Percentiles rank a stretch among this genome's conserved stretches.
phyloP scores from a whole-genome alignment of 2,113 vertebrate species.

The Triplophysa siluroides region DNA sequence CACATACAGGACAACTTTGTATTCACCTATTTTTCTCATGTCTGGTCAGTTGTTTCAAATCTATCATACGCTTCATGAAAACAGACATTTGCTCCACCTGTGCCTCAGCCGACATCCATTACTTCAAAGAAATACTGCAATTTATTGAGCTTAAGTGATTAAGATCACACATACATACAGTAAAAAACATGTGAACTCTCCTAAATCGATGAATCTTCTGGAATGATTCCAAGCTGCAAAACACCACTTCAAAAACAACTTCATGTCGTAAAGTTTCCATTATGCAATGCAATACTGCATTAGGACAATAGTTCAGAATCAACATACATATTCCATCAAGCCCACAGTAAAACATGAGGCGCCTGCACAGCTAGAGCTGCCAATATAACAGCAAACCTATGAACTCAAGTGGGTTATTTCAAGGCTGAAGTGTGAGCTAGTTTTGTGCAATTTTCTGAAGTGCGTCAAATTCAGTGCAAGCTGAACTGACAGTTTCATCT shows the following conservation, averaged over 20 bases:
- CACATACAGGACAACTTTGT: conserved; percentile 61
- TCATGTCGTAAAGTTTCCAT: conserved; percentile 1
- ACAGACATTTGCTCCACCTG: conserved; percentile 28
- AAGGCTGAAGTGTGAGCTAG: conserved; percentile 7
- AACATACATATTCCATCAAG: conserved; percentile 2
- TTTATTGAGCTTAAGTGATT: conserved; percentile 34
- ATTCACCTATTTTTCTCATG: conserved; percentile 16
- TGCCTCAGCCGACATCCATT: conserved; percentile 48
- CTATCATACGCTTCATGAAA: conserved; percentile 31
- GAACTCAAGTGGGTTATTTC: not conserved
- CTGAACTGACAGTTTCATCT: conserved; percentile 13
- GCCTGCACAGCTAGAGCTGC: not conserved
- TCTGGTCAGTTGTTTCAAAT: conserved; percentile 35
- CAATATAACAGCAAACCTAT: not conserved
- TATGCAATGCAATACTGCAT: conserved; percentile 1
- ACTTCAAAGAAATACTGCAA: conserved; percentile 48
- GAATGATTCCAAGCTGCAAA: conserved; percentile 8
- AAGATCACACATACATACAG: conserved; percentile 14
- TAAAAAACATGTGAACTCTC: not conserved
- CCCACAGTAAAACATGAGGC: conserved; percentile 6
- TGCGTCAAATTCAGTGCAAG: conserved; percentile 20
- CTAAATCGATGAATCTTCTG: not conserved
- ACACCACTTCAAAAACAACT: not conserved
- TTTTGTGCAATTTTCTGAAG: conserved; percentile 27
- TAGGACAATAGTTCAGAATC: not conserved